phyloP scores from a whole-genome alignment of 2,888 invertebrate genomes.

The Conistra vaccinii region DNA sequence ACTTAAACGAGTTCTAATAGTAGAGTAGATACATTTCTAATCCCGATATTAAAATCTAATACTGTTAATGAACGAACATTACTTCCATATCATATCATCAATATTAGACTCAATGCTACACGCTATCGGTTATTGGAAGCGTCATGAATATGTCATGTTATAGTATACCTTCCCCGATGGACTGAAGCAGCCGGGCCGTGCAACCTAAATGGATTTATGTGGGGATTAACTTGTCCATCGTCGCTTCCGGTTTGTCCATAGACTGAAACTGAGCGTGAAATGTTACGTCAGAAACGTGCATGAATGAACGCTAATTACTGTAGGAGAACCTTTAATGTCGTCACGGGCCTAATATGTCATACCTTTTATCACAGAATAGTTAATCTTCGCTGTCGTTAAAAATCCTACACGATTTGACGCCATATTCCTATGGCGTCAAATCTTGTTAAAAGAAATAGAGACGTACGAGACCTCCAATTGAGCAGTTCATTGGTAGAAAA shows the following conservation, averaged over 20 bases:
- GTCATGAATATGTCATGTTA: conserved; percentile 49
- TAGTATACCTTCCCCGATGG: conserved; percentile 9
- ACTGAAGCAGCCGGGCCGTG: conserved; percentile 38
- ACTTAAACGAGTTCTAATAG: no score
- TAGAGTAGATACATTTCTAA: background rate
- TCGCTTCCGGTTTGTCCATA: conserved; percentile 44
- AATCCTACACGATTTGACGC: background rate
- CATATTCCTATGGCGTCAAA: background rate
- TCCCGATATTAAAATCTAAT: conserved; percentile 18
- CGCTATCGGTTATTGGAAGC: conserved; percentile 39
- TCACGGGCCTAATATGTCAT: background rate
- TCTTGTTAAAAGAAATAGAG: conserved; percentile 3
- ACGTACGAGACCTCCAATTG: background rate
- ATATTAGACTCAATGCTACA: conserved; percentile 1
- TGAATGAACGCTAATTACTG: background rate
- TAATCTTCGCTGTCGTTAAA: background rate
- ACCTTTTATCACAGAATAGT: background rate
- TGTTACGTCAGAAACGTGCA: conserved; percentile 37
- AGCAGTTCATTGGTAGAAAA: background rate
- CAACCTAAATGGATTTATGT: conserved; percentile 61
- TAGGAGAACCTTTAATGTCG: background rate
- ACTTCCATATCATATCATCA: conserved; percentile 26
- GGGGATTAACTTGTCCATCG: conserved; percentile 50
- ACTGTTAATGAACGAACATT: conserved; percentile 19
- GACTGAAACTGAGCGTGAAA: conserved; percentile 36